These are phyloP conservation scores for Scopus umbretta DNA, from an alignment of 2,113 vertebrate species.

Conservation along the genomic window DNA sequence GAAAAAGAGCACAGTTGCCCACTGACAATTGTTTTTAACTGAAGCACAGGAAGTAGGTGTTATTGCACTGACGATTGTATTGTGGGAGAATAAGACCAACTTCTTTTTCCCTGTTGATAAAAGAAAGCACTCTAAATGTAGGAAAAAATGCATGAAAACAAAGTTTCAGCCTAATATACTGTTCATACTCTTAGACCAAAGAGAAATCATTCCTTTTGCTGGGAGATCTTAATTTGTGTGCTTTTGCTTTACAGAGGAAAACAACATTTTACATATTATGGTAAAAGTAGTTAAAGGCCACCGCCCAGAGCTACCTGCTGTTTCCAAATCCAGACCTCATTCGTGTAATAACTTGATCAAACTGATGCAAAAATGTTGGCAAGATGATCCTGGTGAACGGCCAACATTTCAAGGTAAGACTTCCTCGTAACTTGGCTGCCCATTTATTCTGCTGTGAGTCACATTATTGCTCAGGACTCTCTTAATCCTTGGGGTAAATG, in stretches of 20 bases:
- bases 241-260: conserved; percentile 82
- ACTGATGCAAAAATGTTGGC: conserved; percentile 95
- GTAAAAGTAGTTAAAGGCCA: conserved; percentile 94
- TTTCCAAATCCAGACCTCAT: conserved; percentile 84
- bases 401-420: conserved; percentile 91
- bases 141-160: not conserved
- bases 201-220: not conserved
- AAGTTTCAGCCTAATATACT: not conserved
- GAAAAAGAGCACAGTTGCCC: not conserved
- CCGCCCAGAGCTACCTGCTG: conserved; percentile 84
- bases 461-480: conserved; percentile 26
- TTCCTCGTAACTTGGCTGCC: conserved; percentile 26
- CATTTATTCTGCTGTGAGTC: conserved; percentile 28
- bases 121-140: not conserved
- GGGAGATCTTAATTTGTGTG: not conserved
- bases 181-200: not conserved
- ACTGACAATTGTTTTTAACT: not conserved
- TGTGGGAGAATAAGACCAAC: not conserved
- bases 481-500: conserved; percentile 28
- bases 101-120: not conserved
- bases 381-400: conserved; percentile 78
- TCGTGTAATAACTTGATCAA: conserved; percentile 82
- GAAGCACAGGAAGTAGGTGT: not conserved
- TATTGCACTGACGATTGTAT: not conserved
- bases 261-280: conserved; percentile 97